Conservation (phyloP, 2,113 vertebrate genomes). For the Spizaetus ornatus region DNA sequence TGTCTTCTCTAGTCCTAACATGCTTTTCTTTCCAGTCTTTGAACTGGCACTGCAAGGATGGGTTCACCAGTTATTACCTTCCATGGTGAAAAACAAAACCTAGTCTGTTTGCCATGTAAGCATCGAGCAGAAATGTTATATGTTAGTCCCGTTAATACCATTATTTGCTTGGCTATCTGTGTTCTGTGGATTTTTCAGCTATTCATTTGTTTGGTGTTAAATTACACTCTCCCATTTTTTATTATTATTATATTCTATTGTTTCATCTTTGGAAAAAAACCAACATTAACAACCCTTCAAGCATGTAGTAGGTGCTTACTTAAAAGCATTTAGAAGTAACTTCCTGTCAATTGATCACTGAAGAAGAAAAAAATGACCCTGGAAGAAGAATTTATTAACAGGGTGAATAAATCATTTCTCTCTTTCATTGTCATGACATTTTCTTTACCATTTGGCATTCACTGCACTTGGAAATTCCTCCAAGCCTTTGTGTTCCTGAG, state of each 20-base stretch:
- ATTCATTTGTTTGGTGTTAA: neutral
- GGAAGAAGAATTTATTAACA: neutral
- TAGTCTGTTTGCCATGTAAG: neutral
- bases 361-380: neutral
- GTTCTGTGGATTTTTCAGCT: neutral
- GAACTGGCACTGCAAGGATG: neutral
- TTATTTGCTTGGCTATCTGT: neutral
- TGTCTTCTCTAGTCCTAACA: neutral
- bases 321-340: neutral
- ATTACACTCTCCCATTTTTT: neutral
- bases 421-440: slow-evolving; percentile 23
- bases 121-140: neutral
- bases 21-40: neutral
- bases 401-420: neutral
- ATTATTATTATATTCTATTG: neutral
- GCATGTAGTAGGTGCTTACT: neutral
- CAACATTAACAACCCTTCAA: neutral
- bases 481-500: slow-evolving; percentile 35
- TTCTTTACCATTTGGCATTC: slow-evolving; percentile 41
- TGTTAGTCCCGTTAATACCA: neutral
- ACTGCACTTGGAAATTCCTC: slow-evolving; percentile 20
- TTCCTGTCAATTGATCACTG: neutral
- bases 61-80: neutral
- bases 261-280: neutral
- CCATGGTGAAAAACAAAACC: neutral